Evolutionary conservation across 2,888 invertebrate genomes (phyloP).

Genomic region (Mantis religiosa): DNA sequence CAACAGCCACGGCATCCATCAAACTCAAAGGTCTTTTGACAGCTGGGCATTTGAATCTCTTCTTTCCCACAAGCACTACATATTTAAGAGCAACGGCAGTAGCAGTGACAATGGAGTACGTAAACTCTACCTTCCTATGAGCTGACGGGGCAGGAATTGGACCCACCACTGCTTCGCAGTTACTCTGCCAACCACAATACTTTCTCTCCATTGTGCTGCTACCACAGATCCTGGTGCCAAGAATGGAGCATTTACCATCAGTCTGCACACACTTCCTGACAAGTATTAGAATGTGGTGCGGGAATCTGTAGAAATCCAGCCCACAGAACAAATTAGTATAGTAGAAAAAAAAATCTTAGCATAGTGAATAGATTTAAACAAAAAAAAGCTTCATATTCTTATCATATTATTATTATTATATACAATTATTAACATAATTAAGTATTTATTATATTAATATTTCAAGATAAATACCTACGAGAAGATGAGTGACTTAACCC

Average conservation of each 20-base stretch:
- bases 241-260: slow-evolving; percentile 2
- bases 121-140: not conserved
- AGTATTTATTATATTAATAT: slow-evolving; percentile 32
- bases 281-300: slow-evolving; percentile 30
- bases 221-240: not conserved
- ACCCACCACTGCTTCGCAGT: not conserved
- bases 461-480: slow-evolving; percentile 27
- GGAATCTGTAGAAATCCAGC: slow-evolving; percentile 11
- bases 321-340: slow-evolving; percentile 14
- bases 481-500: slow-evolving; percentile 23
- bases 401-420: slow-evolving; percentile 31
- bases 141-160: not conserved
- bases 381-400: slow-evolving; percentile 33
- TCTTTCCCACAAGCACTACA: slow-evolving; percentile 2
- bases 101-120: slow-evolving; percentile 1
- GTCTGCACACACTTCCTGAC: slow-evolving; percentile 31
- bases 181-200: not conserved
- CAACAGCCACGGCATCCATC: not conserved
- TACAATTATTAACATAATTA: slow-evolving; percentile 33
- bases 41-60: not conserved
- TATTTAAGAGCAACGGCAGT: not conserved
- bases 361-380: slow-evolving; percentile 23
- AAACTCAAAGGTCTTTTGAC: not conserved
- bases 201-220: slow-evolving; percentile 6
- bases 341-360: slow-evolving; percentile 18